A percentile compares a stretch with the other conserved stretches of the same genome.
These are phyloP conservation scores for Oreortyx pictus DNA, from an alignment of 2,797 vertebrate genomes.

Conservation along the genomic window DNA sequence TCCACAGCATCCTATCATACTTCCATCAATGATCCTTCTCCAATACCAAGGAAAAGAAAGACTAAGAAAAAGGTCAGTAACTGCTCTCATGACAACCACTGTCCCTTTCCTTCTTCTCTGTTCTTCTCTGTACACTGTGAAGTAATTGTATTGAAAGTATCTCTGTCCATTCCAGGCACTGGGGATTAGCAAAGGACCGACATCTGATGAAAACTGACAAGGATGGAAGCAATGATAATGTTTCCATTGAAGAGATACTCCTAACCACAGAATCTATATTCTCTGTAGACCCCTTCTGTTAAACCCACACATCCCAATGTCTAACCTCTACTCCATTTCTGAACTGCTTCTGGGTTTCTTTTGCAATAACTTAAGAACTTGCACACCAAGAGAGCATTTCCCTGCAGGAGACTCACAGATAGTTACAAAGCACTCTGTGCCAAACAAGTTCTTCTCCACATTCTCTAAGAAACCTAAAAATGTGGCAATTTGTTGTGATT, in stretches of 20 bases:
- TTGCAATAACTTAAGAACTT: neutral
- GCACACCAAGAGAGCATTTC: neutral
- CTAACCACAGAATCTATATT: neutral
- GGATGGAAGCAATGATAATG: neutral
- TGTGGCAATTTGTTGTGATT: neutral
- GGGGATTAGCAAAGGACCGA: neutral
- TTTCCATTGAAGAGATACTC: neutral
- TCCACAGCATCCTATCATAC: neutral
- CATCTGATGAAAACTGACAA: neutral
- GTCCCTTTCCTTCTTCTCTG: neutral
- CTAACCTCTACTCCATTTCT: neutral
- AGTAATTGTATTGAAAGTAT: neutral
- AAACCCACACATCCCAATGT: neutral
- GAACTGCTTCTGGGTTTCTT: neutral
- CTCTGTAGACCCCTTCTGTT: neutral
- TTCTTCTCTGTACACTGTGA: neutral
- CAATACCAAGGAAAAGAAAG: neutral
- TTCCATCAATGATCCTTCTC: neutral
- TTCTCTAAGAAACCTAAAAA: neutral
- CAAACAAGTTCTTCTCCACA: neutral
- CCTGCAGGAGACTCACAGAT: neutral
- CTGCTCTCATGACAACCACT: slow-evolving; percentile 11
- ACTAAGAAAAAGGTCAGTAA: neutral
- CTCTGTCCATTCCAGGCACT: neutral
- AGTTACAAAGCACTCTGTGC: neutral